phyloP scores from a whole-genome alignment of 1,140 invertebrate genomes.

The Drosophila prosaltans region DNA sequence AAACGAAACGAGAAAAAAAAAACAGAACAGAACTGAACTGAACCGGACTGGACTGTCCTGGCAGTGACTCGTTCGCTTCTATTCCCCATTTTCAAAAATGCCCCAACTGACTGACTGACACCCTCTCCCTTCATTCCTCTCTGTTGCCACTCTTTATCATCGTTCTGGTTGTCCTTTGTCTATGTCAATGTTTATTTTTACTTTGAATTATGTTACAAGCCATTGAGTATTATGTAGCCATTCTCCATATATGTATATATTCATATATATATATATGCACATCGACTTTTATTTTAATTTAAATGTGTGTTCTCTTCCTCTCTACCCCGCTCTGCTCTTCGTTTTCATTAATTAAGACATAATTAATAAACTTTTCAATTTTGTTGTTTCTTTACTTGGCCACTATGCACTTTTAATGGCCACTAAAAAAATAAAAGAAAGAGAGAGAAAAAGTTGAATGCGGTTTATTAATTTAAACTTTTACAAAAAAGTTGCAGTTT shows the following conservation, averaged over 20 bases:
- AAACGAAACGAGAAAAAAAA: background rate
- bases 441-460: background rate
- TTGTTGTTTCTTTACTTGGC: slow-evolving; percentile 14
- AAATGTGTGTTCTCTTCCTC: slow-evolving; percentile 29
- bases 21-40: slow-evolving; percentile 3
- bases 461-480: slow-evolving; percentile 17
- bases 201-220: slow-evolving; percentile 75
- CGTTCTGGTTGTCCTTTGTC: slow-evolving; percentile 26
- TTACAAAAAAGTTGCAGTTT: background rate
- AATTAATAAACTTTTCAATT: slow-evolving; percentile 32
- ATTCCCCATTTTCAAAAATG: background rate
- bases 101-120: too few species aligned
- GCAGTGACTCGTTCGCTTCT: background rate
- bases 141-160: background rate
- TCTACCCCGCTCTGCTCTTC: background rate
- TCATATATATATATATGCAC: background rate
- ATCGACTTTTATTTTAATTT: slow-evolving; percentile 34
- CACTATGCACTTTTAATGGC: background rate
- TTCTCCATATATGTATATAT: background rate
- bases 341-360: slow-evolving; percentile 37
- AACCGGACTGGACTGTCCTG: background rate
- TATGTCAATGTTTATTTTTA: slow-evolving; percentile 76
- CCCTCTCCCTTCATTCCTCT: too few species aligned
- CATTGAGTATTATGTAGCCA: slow-evolving; percentile 17
- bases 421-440: background rate